These are phyloP conservation scores for Odontomachus brunneus DNA, from an alignment of 1,140 invertebrate species.

Conservation along the genomic window DNA sequence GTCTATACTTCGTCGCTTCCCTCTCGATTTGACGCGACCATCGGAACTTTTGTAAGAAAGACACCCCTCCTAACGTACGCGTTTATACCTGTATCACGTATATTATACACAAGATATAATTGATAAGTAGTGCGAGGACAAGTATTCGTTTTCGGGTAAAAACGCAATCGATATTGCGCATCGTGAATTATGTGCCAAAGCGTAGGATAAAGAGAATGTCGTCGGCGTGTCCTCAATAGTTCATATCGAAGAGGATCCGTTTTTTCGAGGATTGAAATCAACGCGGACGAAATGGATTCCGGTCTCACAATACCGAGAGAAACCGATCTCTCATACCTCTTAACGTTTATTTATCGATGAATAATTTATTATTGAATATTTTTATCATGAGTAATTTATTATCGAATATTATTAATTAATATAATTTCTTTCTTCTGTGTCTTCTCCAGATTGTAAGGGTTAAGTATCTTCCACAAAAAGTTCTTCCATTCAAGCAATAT, in stretches of 20 bases:
- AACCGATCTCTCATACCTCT: neutral
- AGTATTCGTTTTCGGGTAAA: conserved; percentile 53
- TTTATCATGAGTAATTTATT: no score
- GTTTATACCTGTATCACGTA: conserved; percentile 59
- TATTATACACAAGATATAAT: conserved; percentile 16
- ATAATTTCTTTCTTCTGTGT: no score
- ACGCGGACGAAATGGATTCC: neutral
- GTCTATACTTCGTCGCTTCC: neutral
- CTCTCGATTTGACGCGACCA: neutral
- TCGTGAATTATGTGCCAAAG: conserved; percentile 79
- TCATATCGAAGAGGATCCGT: neutral
- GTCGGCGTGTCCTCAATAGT: conserved; percentile 38
- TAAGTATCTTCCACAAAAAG: no score
- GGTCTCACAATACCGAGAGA: neutral
- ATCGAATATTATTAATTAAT: no score
- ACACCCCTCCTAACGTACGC: conserved; percentile 47
- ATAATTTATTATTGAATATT: no score
- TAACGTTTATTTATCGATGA: no score
- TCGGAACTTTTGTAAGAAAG: conserved; percentile 44
- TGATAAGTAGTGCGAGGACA: conserved; percentile 42
- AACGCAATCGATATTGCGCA: conserved; percentile 72
- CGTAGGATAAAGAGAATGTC: conserved; percentile 66
- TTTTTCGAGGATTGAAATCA: neutral
- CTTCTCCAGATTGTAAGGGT: no score
- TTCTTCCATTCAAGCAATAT: no score